Percentiles rank a stretch among this genome's conserved stretches.
These are phyloP conservation scores for Acrossocheilus wenchowensis DNA, from an alignment of 2,797 vertebrate species.

Conservation along the genomic window DNA sequence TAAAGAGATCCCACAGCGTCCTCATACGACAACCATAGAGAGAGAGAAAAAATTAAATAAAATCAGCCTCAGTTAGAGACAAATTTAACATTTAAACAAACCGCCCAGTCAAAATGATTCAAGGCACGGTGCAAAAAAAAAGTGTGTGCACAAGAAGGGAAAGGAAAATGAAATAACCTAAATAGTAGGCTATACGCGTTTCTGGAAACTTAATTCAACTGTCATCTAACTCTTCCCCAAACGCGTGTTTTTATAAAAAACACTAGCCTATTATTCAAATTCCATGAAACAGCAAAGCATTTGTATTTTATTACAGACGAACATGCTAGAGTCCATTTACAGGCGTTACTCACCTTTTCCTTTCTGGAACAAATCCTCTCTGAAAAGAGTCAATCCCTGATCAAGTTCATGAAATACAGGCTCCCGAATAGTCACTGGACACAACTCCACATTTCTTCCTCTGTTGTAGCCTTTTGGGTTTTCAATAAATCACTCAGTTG, in stretches of 20 bases:
- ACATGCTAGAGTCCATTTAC: not conserved
- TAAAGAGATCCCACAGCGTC: not conserved
- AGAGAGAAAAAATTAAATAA: too few relatives aligned
- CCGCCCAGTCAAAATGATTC: not conserved
- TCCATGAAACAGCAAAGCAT: not conserved
- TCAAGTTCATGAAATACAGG: not conserved
- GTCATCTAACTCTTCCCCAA: not conserved
- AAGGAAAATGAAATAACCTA: not conserved
- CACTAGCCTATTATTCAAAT: not conserved
- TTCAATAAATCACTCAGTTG: not conserved
- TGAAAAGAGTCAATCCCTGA: constrained; percentile 18
- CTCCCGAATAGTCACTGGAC: not conserved
- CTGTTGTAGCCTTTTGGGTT: not conserved
- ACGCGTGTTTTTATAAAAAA: not conserved
- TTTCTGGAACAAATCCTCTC: constrained; percentile 16
- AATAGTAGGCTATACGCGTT: not conserved
- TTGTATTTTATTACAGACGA: not conserved
- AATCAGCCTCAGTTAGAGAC: not conserved
- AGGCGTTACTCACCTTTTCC: constrained; percentile 30
- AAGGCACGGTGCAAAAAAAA: not conserved
- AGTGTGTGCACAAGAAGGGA: not conserved
- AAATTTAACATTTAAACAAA: not conserved
- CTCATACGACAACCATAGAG: not conserved
- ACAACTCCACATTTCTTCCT: constrained; percentile 14
- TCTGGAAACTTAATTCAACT: not conserved